These are phyloP conservation scores for Mythimna impura DNA, from an alignment of 2,888 invertebrate genomes.

Conservation along the genomic window DNA sequence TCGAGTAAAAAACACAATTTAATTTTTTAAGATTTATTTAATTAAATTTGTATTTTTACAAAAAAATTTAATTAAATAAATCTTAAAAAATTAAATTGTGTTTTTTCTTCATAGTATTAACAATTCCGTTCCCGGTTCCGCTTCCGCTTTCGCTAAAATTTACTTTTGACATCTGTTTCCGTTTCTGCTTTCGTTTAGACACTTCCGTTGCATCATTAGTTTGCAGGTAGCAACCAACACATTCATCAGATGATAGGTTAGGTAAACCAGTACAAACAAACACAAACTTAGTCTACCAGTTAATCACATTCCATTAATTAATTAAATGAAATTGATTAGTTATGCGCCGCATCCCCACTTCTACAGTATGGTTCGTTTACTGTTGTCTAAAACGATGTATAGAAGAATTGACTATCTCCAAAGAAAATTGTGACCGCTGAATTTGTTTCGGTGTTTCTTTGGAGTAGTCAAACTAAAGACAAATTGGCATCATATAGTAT, in stretches of 20 bases:
- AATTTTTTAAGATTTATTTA: no score
- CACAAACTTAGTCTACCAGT: conserved; percentile 14
- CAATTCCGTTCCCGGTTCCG: no score
- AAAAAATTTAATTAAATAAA: no score
- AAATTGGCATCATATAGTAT: not conserved
- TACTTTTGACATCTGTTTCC: no score
- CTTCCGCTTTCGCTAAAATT: no score
- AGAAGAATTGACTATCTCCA: not conserved
- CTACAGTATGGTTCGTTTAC: not conserved
- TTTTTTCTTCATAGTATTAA: no score
- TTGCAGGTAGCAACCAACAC: not conserved
- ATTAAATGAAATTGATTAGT: conserved; percentile 40
- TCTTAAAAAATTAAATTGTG: no score
- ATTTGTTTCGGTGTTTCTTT: no score
- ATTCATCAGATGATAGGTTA: conserved; percentile 25
- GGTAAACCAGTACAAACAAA: conserved; percentile 2
- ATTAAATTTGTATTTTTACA: no score
- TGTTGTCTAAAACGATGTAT: not conserved
- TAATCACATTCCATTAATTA: conserved; percentile 28
- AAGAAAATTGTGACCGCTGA: no score
- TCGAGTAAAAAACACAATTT: no score
- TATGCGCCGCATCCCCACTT: conserved; percentile 2
- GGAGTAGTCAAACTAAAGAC: not conserved
- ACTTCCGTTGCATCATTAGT: not conserved
- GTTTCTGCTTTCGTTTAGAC: no score